Base-by-base conservation (phyloP, 2,113 vertebrate species). In the Neogobius melanostomus region DNA sequence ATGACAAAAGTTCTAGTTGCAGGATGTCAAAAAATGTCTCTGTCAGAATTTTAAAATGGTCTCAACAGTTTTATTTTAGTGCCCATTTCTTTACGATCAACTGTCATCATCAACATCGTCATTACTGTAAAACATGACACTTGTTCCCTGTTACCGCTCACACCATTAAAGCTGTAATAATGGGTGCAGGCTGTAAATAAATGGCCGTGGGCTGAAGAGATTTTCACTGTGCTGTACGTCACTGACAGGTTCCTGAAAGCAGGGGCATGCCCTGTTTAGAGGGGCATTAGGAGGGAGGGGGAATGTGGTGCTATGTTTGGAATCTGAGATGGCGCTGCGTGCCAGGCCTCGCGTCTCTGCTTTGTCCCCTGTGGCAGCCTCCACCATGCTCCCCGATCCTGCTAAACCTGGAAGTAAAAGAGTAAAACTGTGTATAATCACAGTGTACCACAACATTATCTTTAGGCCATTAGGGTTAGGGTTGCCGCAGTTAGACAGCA, bases 261-360 rank as follows among this genome's bases (percentile, higher is more conserved):
- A 65, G 68, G 67, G 65, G 74, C 77, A 60, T 14, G 43, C 68
- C 69, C 78, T 77, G 83, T 64, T 82, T 74, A 61, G 47, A 59
- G 63, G 77, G 75, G 80, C 76, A 85, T 80, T 80, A 76, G 75
- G 60, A 69, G 47, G 56, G 69, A 72, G 64, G 68, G 44, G 76
- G 83, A 87, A 91, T 91, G 89, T 90, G 80, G 66, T 83, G 74
- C 88, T 85, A 91, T 91, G 89, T 85, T 83, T 86, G 89, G 89
- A 91, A 91, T 92, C 80, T 74, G 71, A 86, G 82, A 84, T 63
- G 80, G 71, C 71, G 80, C 68, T 11, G 54, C 70, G 77, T 83
- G 88, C 82, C 90, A 89, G 84, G 85, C 84, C 54, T 71, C 87
- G 87, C 66, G 84, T 90, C 88, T 83, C 77, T 77, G n/a, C 61